These are phyloP conservation scores for Penaeus vannamei DNA, from an alignment of 1,140 invertebrate genomes.

Conservation along the genomic window DNA sequence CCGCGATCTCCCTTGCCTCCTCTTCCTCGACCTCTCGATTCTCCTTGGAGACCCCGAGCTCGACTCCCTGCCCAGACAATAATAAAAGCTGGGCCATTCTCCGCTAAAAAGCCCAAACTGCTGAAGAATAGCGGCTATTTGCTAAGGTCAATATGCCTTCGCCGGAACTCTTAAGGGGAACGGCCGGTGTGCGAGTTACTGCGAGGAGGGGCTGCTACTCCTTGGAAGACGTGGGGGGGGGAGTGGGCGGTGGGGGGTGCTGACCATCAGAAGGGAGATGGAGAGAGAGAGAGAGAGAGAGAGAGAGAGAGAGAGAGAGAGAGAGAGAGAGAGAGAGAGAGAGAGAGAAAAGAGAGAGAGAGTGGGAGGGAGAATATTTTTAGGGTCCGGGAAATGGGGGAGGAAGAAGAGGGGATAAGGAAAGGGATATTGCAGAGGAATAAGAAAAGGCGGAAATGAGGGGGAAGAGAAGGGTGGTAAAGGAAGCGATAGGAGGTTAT, in stretches of 20 bases:
- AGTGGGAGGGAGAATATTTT: background rate
- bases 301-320: background rate
- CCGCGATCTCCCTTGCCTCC: background rate
- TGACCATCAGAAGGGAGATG: no score
- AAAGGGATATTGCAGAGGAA: background rate
- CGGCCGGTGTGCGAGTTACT: no score
- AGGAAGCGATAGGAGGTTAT: conserved; percentile 1
- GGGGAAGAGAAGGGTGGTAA: background rate
- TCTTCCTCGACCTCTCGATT: conserved; percentile 10
- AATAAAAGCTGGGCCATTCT: conserved; percentile 6
- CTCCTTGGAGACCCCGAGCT: background rate
- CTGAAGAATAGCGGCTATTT: conserved; percentile 47
- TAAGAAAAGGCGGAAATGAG: background rate
- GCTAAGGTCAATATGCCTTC: conserved; percentile 44
- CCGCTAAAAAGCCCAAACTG: conserved; percentile 32
- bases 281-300: no score
- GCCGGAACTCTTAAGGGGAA: conserved; percentile 29
- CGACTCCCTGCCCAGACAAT: background rate
- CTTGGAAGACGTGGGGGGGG: no score
- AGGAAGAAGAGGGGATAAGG: background rate
- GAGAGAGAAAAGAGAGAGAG: background rate
- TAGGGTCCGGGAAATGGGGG: background rate
- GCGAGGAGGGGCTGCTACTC: no score
- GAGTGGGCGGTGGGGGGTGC: no score
- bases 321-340: background rate